These are phyloP conservation scores for Drosophila pegasa DNA, from an alignment of 2,888 invertebrate species.

Conservation along the genomic window DNA sequence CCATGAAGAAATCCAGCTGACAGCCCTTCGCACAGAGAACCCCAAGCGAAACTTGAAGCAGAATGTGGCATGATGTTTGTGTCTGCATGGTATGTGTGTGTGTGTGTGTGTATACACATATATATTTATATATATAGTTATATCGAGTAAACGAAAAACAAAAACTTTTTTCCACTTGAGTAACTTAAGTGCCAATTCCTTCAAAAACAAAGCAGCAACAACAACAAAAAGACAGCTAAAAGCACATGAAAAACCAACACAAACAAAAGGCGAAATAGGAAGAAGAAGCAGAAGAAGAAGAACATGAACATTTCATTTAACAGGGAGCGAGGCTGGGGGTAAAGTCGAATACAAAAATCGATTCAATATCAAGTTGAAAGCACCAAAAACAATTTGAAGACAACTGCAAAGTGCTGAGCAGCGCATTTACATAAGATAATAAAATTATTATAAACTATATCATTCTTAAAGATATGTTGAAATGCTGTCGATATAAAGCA, in stretches of 20 bases:
- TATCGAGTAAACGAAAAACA: constrained; percentile 76
- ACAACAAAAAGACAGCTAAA: constrained; percentile 38
- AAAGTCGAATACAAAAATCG: constrained; percentile 47
- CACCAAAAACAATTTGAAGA: constrained; percentile 38
- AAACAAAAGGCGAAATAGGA: constrained; percentile 28
- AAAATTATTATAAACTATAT: constrained; percentile 2
- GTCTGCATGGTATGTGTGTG: constrained; percentile 30
- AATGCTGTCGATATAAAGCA: background rate
- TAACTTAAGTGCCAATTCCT: constrained; percentile 82
- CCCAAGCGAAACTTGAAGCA: constrained; percentile 49
- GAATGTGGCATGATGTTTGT: constrained; percentile 58
- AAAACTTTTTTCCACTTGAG: constrained; percentile 82
- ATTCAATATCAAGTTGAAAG: constrained; percentile 44
- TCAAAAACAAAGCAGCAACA: constrained; percentile 47
- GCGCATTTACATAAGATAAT: constrained; percentile 4
- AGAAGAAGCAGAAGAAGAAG: background rate
- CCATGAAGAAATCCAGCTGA: constrained; percentile 75
- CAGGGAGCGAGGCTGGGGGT: constrained; percentile 24
- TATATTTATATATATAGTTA: constrained; percentile 58
- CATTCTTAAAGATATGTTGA: constrained; percentile 8
- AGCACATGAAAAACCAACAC: constrained; percentile 43
- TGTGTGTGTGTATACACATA: constrained; percentile 9
- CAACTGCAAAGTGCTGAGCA: constrained; percentile 48
- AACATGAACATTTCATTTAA: constrained; percentile 35
- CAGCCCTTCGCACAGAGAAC: constrained; percentile 40